A percentile compares a stretch with the other conserved stretches of the same genome.
Conservation (phyloP, 2,888 invertebrate species). For the Drosophila demipolita region DNA sequence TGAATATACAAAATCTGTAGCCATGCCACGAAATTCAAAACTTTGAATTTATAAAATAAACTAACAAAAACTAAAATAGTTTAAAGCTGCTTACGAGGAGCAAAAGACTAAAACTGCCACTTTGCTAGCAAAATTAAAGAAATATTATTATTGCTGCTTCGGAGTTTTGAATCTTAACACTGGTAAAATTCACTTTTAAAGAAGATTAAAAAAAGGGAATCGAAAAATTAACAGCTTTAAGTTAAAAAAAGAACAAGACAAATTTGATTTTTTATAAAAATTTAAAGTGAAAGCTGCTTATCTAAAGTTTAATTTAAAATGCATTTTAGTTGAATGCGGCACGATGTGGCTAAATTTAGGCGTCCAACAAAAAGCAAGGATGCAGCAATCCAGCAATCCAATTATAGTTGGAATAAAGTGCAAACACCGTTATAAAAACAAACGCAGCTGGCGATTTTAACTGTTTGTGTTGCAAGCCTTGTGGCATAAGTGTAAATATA, state of each 20-base stretch:
- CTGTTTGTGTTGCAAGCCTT: neutral
- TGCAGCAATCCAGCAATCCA: slow-evolving; percentile 17
- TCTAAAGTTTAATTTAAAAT: neutral
- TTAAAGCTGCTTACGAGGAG: neutral
- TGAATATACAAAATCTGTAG: neutral
- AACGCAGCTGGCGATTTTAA: neutral
- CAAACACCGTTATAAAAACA: slow-evolving; percentile 3
- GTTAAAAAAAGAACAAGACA: neutral
- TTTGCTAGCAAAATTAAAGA: neutral
- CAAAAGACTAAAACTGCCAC: neutral
- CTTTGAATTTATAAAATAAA: neutral
- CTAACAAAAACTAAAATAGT: neutral
- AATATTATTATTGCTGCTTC: neutral
- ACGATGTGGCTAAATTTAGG: neutral
- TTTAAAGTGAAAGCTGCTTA: neutral
- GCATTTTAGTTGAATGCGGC: neutral
- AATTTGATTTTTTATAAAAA: too few relatives aligned
- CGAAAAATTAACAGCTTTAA: neutral
- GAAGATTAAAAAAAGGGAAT: neutral
- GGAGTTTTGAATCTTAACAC: neutral
- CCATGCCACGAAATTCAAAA: neutral
- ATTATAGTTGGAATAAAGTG: slow-evolving; percentile 25
- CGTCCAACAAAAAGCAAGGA: neutral
- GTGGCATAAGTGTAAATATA: neutral
- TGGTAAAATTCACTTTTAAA: neutral